Evolutionary conservation across 2,797 vertebrate genomes (phyloP).

Genomic region (Hemitrygon akajei): DNA sequence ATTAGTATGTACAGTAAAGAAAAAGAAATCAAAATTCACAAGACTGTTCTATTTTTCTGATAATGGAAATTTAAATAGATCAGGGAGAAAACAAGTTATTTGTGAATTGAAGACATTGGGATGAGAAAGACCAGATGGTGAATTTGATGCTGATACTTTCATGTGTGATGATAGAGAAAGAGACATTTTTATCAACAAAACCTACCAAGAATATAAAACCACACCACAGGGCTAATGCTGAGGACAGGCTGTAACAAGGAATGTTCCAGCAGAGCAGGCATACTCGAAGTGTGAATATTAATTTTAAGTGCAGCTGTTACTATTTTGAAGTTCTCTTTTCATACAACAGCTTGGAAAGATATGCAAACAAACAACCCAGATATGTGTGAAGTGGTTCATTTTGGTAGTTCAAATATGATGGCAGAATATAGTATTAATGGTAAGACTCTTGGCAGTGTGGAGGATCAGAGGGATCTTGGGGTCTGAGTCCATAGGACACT

Average conservation of each 20-base stretch:
- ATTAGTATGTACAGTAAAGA: background rate
- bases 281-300: background rate
- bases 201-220: background rate
- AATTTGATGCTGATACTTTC: background rate
- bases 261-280: background rate
- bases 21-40: background rate
- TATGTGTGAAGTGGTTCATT: background rate
- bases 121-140: background rate
- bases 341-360: background rate
- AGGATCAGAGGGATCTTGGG: no score
- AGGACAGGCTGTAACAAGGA: background rate
- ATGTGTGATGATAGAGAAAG: background rate
- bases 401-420: background rate
- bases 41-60: background rate
- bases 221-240: background rate
- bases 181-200: background rate
- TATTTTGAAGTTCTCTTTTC: slow-evolving; percentile 1
- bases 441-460: no score
- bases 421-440: no score
- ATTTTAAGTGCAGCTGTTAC: background rate
- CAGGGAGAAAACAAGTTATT: background rate
- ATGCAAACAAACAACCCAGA: background rate
- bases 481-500: no score
- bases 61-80: background rate
- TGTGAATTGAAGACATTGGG: background rate